phyloP scores from a whole-genome alignment of 1,140 invertebrate species.

The Euwallacea fornicatus region DNA sequence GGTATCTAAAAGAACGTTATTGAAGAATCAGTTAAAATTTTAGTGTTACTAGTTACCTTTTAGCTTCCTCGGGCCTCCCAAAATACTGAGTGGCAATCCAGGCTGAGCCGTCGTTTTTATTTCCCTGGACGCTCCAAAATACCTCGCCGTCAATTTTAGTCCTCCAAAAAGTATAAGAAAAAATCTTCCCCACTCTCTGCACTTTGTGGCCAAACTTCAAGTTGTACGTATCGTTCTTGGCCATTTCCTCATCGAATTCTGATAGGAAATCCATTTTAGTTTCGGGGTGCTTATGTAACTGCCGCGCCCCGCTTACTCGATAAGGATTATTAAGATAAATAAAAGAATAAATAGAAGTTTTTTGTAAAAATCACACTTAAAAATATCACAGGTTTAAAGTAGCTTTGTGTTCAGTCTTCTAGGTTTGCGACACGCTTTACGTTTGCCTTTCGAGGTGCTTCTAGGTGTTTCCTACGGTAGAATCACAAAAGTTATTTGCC shows the following conservation, averaged over 20 bases:
- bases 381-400: conserved; percentile 30
- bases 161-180: conserved; percentile 51
- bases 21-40: background rate
- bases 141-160: conserved; percentile 47
- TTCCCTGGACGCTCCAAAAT: conserved; percentile 51
- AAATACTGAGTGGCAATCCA: conserved; percentile 50
- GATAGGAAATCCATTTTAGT: conserved; percentile 41
- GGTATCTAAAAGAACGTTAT: conserved; percentile 34
- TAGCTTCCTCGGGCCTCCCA: conserved; percentile 44
- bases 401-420: conserved; percentile 33
- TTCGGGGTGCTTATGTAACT: too few relatives aligned
- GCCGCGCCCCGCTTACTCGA: too few relatives aligned
- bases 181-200: conserved; percentile 47
- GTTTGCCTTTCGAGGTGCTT: background rate
- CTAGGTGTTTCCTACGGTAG: conserved; percentile 19
- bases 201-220: conserved; percentile 46
- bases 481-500: too few relatives aligned
- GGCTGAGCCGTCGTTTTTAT: conserved; percentile 44
- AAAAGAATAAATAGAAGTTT: background rate
- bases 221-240: conserved; percentile 41
- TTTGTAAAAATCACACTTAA: conserved; percentile 27
- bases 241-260: conserved; percentile 41
- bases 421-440: background rate
- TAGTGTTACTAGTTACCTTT: conserved; percentile 17
- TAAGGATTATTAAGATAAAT: too few relatives aligned